Evolutionary conservation across 2,113 vertebrate genomes (phyloP), one percentile per base, ranked within the genome.

Genomic region (Pungitius pungitius): DNA sequence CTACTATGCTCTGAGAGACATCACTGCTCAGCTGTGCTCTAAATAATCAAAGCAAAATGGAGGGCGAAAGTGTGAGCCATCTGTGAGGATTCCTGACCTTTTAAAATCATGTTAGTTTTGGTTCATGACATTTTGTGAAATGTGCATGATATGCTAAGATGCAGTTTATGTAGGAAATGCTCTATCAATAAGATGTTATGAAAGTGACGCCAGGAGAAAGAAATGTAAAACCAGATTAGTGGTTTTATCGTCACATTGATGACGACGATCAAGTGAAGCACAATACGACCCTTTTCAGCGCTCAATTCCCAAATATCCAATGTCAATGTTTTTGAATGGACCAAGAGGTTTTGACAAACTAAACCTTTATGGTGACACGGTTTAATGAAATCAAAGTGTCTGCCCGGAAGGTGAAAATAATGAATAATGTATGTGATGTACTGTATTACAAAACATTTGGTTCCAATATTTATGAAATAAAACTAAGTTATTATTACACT

Each of bases 1-100:
- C 82, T 87, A 52, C 47, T n/a, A n/a, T n/a, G 51, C 76, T 69
- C 64, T 1, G 47, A 43, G 45, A 64, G 62, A 69, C 54, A 20
- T 76, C 76, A 45, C 73, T 82, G 70, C 73, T 85, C 69, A 51
- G 73, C 63, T 82, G 72, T 64, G 57, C 66, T 77, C 81, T 70
- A 52, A 86, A 85, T 2, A 30, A 80, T 79, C 67, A 78, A 78
- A 83, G 81, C 78, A 84, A 57, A 79, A 75, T 62, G 57, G 63
- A 60, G 58, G 57, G 70, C 55, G 69, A 73, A 51, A 69, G 65
- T 73, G 59, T 69, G 69, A 73, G 47, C 70, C 82, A 69, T 56
- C 64, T 55, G 71, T 58, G 60, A 70, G 65, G 24, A 77, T 17
- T 3, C 52, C 76, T 74, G 55, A 51, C 22, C 43, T 51, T 40